These are phyloP conservation scores for Herpailurus yagouaroundi DNA, from an alignment of 2,113 vertebrate genomes.

Conservation along the genomic window DNA sequence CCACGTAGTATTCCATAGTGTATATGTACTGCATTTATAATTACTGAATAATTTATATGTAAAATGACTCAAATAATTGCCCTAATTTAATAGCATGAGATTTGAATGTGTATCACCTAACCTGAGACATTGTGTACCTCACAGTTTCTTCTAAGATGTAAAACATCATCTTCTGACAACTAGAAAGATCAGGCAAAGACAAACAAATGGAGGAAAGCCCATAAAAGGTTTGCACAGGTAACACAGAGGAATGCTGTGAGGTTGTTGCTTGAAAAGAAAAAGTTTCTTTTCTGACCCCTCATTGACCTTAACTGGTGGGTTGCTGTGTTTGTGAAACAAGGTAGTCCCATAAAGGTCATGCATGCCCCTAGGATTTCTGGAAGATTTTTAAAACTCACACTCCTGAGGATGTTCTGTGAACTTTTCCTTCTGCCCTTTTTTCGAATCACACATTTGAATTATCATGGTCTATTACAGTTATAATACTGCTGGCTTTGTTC, in stretches of 20 bases:
- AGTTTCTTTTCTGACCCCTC: neutral
- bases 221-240: neutral
- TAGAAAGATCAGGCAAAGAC: neutral
- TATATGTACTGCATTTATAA: neutral
- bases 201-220: neutral
- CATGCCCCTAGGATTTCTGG: neutral
- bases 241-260: neutral
- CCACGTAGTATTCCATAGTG: too few relatives aligned
- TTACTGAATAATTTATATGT: slow-evolving; percentile 8
- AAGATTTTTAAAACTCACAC: neutral
- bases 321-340: neutral
- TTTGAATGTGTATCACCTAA: neutral
- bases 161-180: neutral
- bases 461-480: neutral
- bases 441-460: neutral
- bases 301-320: neutral
- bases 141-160: neutral
- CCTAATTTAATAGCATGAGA: neutral
- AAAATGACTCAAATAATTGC: slow-evolving; percentile 38
- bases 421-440: neutral
- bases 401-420: neutral
- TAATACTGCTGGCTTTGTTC: neutral
- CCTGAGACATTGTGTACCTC: neutral
- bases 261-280: neutral
- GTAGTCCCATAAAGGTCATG: neutral